Conservation (phyloP, 1,140 invertebrate genomes). For the Pseudachorutes palmiensis region DNA sequence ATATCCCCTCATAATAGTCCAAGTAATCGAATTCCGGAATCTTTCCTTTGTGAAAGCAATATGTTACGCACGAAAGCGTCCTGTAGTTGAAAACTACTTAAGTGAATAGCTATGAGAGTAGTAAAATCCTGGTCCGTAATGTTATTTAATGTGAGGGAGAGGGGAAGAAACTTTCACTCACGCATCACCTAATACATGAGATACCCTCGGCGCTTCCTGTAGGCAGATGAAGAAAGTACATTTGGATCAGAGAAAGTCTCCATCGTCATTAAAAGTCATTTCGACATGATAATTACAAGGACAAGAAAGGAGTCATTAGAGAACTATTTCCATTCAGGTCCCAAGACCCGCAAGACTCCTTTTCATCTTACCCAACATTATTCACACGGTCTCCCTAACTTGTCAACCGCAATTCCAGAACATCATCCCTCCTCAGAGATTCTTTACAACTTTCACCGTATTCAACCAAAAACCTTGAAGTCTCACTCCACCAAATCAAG, state of each 20-base stretch:
- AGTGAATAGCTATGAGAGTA: slow-evolving; percentile 10
- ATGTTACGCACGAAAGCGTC: slow-evolving; percentile 7
- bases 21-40: slow-evolving; percentile 8
- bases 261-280: slow-evolving; percentile 13
- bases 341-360: slow-evolving; percentile 2
- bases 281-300: slow-evolving; percentile 26
- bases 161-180: background rate
- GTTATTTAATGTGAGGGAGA: slow-evolving; percentile 3
- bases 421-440: no score
- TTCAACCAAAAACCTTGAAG: no score
- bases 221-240: background rate
- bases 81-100: slow-evolving; percentile 10
- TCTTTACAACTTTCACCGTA: no score
- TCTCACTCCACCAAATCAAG: no score
- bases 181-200: background rate
- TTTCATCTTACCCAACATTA: slow-evolving; percentile 24
- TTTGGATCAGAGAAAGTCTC: background rate
- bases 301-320: slow-evolving; percentile 24
- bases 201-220: background rate
- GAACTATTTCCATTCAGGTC: slow-evolving; percentile 28
- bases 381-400: slow-evolving; percentile 19
- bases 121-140: slow-evolving; percentile 4
- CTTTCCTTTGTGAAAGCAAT: slow-evolving; percentile 13
- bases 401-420: background rate
- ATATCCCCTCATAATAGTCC: background rate